Base-by-base conservation (phyloP, 2,797 vertebrate species). In the Pelobates cultripes region DNA sequence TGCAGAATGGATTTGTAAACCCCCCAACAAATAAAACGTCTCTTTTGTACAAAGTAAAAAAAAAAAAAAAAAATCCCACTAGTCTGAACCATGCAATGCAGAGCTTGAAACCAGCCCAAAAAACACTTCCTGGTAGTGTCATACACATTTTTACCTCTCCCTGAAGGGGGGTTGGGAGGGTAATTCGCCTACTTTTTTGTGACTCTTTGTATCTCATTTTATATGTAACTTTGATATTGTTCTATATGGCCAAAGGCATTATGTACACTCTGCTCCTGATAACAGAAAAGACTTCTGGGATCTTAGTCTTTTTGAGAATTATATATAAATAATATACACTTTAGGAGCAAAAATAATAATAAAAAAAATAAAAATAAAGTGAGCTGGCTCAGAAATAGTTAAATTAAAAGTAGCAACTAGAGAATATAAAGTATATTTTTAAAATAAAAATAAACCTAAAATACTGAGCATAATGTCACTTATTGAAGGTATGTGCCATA, bases 311-410 rank as follows among this genome's bases (percentile, higher is more conserved):
- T 28, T 90, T 88, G 86, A 90, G 79, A 89, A 86, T 73, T 78
- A 45, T 71, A 71, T 78, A 72, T 51, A 51, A 6, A 51, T 51
- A 57, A 64, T 64, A 64, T 64, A 64, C 15, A 61, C 73, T 75
- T 43, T 75, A 76, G 61, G 61, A 76, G 60, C 28, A 67, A 80
- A 68, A 64, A 51, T 72, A 55, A 66, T 43, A 82, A 28, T 70
- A 70, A 80, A 75, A 73, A 84, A 79, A 85, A 91, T 93, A 95
- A 92, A 93, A 4, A 43, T 67, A 51, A 94, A 94, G 96, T 95
- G 95, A 98, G 97, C 96, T 96, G 97, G 96, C 96, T 98, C 96
- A 94, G 95, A 94, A 94, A 86, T 77, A 88, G 86, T 86, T 87
- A 88, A 88, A 88, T 9, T 57, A 78, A 78, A 85, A 86, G 85